A percentile compares a stretch with the other conserved stretches of the same genome.
These are phyloP conservation scores for Encarsia formosa DNA, from an alignment of 2,888 invertebrate species.

Conservation along the genomic window DNA sequence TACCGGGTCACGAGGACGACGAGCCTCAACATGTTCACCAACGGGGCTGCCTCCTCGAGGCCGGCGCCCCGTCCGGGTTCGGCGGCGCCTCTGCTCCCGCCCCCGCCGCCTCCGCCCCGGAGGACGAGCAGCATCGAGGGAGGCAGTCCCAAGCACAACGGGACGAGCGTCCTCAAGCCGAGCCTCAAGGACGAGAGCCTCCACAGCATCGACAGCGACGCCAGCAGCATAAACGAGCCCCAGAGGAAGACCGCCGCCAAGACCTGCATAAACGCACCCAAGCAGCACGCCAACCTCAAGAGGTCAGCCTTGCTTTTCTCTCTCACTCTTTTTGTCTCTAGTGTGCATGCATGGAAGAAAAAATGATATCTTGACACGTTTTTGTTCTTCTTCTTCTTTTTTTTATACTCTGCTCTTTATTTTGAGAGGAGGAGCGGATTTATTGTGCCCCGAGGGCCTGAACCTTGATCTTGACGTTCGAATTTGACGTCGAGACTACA, in stretches of 20 bases:
- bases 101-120: constrained; percentile 23
- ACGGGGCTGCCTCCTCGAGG: constrained; percentile 18
- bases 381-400: not conserved
- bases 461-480: too few species aligned
- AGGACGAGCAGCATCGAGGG: constrained; percentile 27
- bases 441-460: too few species aligned
- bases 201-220: constrained; percentile 66
- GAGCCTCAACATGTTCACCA: constrained; percentile 35
- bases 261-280: constrained; percentile 66
- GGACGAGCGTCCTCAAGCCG: constrained; percentile 33
- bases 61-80: constrained; percentile 16
- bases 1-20: constrained; percentile 28
- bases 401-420: too few species aligned
- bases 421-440: too few species aligned
- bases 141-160: constrained; percentile 48
- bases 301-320: constrained; percentile 53
- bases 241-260: constrained; percentile 69
- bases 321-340: not conserved
- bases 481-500: too few species aligned
- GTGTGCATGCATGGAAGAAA: too few species aligned
- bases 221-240: constrained; percentile 56
- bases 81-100: constrained; percentile 26
- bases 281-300: constrained; percentile 68
- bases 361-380: too few species aligned
- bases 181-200: constrained; percentile 65